Conservation (phyloP, 2,113 vertebrate species). For the Eleginops maclovinus region DNA sequence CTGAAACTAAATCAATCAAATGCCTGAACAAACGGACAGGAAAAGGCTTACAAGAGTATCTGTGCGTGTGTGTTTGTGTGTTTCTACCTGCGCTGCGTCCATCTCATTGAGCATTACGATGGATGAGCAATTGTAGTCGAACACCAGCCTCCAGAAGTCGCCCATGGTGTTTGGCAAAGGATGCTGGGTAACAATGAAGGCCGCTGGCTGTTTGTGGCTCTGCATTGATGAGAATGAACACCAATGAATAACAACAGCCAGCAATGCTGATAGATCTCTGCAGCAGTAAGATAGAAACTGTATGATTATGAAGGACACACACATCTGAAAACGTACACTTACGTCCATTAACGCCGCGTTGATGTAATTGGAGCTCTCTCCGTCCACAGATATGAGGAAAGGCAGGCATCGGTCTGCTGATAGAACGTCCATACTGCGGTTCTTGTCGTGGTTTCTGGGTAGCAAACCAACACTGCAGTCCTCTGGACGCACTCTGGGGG, state of each 20-base stretch:
- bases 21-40: no score
- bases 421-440: conserved; percentile 95
- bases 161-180: conserved; percentile 96
- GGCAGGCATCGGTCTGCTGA: conserved; percentile 96
- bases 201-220: conserved; percentile 99
- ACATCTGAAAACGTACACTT: conserved; percentile 59
- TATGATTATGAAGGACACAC: no score
- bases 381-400: conserved; percentile 97
- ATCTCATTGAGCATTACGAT: conserved; percentile 99
- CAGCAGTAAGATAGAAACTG: not conserved
- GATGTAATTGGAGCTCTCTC: conserved; percentile 98
- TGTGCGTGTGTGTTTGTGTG: not conserved
- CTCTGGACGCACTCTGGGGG: conserved; percentile 93
- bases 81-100: conserved; percentile 92
- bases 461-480: conserved; percentile 97
- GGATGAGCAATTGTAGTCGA: conserved; percentile 98
- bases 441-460: conserved; percentile 97
- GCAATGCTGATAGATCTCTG: not conserved
- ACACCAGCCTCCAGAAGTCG: conserved; percentile 98
- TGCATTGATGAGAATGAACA: conserved; percentile 65
- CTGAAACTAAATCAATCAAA: no score
- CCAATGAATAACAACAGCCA: conserved; percentile 13
- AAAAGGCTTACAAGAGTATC: not conserved
- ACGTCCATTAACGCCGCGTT: conserved; percentile 98
- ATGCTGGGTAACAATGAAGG: conserved; percentile 98